Base-by-base conservation (phyloP, 2,888 invertebrate species). In the Rhaphigaster nebulosa region DNA sequence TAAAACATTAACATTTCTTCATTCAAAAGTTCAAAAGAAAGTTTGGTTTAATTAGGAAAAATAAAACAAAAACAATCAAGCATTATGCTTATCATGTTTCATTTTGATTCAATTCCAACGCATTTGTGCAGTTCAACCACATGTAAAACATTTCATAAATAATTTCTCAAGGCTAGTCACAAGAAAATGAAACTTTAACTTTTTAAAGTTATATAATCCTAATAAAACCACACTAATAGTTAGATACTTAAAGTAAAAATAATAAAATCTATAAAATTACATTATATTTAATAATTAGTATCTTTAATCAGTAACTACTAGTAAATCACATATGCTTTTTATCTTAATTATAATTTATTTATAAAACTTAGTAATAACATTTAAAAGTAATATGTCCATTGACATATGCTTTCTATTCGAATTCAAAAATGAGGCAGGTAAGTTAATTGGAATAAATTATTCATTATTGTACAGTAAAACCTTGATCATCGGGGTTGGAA, bases 71-170 rank as follows among this genome's bases (percentile, higher is more conserved):
- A 76, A 34, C 15, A 76, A 34, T 38, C 23, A 38, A 76, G 70
- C 70, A 76, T 23, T 20, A 38, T 76, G 34, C 34, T 38, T 38
- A 38, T 76, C 23, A 84, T 84, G 4, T 84, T 50, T 45, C 84
- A 45, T 45, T 84, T 41, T 45, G 4, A 45, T 84, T 84, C 84
- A 84, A 84, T 84, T 84, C 84, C 84, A 38, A 84, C 41, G 84
- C 84, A 84, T 84, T 84, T 84, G n/a, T 84, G 84, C 84, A 84
- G 84, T 45, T 84, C 45, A n/a, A 84, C 84, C 20, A 50, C 45
- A 76, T 76, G 38, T 76, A 34, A n/a, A n/a, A n/a, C n/a, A n/a
- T n/a, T n/a, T n/a, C n/a, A n/a, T 34, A 70, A 70, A 76, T 76
- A 76, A 38, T 76, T 34, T 38, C 70, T 76, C 70, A 76, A 76